Conservation (phyloP, 1,140 invertebrate genomes). For the Temnothorax nylanderi region DNA sequence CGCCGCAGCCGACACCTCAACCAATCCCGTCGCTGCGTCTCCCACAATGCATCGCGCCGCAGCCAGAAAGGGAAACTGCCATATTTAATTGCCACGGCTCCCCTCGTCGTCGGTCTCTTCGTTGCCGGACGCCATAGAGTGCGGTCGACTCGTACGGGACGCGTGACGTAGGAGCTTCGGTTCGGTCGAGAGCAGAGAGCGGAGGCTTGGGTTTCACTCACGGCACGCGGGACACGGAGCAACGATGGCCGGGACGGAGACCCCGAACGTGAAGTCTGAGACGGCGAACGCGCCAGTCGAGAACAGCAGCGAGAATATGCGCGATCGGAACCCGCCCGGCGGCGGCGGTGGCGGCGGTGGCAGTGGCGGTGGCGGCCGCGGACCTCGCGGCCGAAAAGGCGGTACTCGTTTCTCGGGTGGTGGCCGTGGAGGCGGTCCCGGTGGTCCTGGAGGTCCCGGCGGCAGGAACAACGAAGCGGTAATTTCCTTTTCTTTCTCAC, state of each 20-base stretch:
- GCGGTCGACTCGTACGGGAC: background rate
- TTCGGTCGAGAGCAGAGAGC: background rate
- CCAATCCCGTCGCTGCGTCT: background rate
- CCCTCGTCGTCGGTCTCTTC: slow-evolving; percentile 64
- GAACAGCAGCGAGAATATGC: slow-evolving; percentile 75
- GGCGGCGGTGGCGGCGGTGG: slow-evolving; percentile 70
- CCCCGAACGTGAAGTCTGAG: slow-evolving; percentile 75
- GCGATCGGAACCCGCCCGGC: slow-evolving; percentile 66
- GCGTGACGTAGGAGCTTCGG: background rate
- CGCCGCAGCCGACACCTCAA: background rate
- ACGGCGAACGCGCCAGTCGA: slow-evolving; percentile 72
- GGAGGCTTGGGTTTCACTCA: background rate
- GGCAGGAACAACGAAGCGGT: slow-evolving; percentile 71
- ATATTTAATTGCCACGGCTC: background rate
- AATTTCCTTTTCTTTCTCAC: slow-evolving; percentile 12
- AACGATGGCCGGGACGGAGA: slow-evolving; percentile 77
- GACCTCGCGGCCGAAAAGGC: slow-evolving; percentile 77
- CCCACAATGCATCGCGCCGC: slow-evolving; percentile 3
- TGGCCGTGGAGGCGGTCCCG: slow-evolving; percentile 75
- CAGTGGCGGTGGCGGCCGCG: slow-evolving; percentile 72
- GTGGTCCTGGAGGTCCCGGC: slow-evolving; percentile 70
- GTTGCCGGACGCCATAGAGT: slow-evolving; percentile 64
- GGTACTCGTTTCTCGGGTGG: slow-evolving; percentile 79
- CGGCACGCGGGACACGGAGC: background rate
- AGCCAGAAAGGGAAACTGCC: too few species aligned